Base-by-base conservation (phyloP, 2,113 vertebrate species). In the Dipodomys spectabilis region DNA sequence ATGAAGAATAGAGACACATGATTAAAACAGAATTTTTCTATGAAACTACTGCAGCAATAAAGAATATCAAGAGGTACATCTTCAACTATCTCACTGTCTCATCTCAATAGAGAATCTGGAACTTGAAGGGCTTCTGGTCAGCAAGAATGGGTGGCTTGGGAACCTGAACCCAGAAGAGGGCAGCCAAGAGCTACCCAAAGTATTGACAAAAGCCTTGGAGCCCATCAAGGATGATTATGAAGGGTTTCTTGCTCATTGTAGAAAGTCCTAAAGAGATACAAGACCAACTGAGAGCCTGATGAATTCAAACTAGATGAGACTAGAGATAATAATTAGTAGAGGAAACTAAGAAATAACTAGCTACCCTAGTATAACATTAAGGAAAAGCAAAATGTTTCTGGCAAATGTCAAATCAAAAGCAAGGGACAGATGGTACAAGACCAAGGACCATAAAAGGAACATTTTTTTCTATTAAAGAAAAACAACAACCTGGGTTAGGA, bases 111-210 rank as follows among this genome's bases (percentile, higher is more conserved):
- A 35, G 57, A 44, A 60, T 9, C 18, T 83, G 89, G 49, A 15
- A 62, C 18, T 30, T 69, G 16, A 16, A 12, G 53, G n/a, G 35
- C 71, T 92, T 35, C 73, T 73, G 77, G 81, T 32, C 87, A 87
- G 18, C 35, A 82, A 30, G 44, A 57, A 23, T 35, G 67, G 67
- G 20, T 53, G 69, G 30, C 80, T 85, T 90, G 22, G 45, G 65
- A 68, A 75, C 80, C 64, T 53, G 28, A 84, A 75, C 94, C 96
- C 96, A 95, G 96, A 95, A 96, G 96, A 95, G 96, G 96, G 96
- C 96, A 93, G 93, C 86, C 94, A 93, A 96, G 96, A 97, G 96
- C 95, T 88, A 74, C 88, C 90, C 74, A 90, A 44, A 69, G 27
- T 25, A 11, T 32, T 28, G 32, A 68, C 64, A 62, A 91, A 60